These are phyloP conservation scores for Latrodectus hesperus DNA, from an alignment of 2,888 invertebrate genomes.

Conservation along the genomic window DNA sequence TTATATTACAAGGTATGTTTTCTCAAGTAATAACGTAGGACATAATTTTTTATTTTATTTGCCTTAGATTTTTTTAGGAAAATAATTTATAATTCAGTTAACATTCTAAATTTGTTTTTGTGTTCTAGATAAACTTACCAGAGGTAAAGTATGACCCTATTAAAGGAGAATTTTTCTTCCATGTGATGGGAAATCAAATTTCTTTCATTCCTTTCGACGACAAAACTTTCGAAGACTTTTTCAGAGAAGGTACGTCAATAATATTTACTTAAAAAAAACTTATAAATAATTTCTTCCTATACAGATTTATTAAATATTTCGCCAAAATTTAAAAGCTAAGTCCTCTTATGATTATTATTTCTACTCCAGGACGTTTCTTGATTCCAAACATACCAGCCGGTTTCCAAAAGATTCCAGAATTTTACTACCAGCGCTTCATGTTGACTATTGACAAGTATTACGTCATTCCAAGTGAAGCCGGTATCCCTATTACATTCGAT, in stretches of 20 bases:
- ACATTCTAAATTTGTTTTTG: too few relatives aligned
- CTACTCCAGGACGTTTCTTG: slow-evolving; percentile 48
- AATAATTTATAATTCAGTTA: too few relatives aligned
- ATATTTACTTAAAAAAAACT: background rate
- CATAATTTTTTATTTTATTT: too few relatives aligned
- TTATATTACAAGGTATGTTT: too few relatives aligned
- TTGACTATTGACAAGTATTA: slow-evolving; percentile 54
- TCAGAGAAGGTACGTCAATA: slow-evolving; percentile 44
- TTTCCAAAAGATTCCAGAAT: slow-evolving; percentile 36
- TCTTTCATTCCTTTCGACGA: slow-evolving; percentile 60
- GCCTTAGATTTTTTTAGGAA: too few relatives aligned
- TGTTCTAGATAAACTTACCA: slow-evolving; percentile 61
- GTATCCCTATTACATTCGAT: slow-evolving; percentile 62
- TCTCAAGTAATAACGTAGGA: too few relatives aligned
- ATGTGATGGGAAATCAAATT: slow-evolving; percentile 52
- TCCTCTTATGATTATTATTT: too few relatives aligned
- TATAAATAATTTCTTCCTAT: too few relatives aligned
- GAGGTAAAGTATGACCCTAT: slow-evolving; percentile 31
- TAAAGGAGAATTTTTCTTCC: slow-evolving; percentile 59
- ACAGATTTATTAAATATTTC: background rate
- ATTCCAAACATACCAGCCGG: slow-evolving; percentile 62
- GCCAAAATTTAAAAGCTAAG: background rate
- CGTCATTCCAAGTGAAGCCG: slow-evolving; percentile 62
- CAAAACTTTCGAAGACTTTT: slow-evolving; percentile 51
- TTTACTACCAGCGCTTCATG: slow-evolving; percentile 52